Evolutionary conservation across 2,888 invertebrate genomes (phyloP).

Genomic region (Glyphotaelius pellucidus): DNA sequence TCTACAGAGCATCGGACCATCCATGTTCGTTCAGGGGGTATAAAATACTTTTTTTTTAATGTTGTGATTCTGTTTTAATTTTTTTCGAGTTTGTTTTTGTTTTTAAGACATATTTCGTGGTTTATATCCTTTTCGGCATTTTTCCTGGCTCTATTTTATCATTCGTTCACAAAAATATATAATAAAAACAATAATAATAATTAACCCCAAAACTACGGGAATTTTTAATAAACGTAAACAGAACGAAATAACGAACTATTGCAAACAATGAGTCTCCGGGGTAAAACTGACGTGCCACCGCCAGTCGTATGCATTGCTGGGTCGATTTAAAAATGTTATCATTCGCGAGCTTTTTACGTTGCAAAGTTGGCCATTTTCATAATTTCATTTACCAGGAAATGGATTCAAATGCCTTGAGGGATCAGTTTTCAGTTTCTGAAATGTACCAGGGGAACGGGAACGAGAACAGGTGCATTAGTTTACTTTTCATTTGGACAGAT

Average conservation of each 20-base stretch:
- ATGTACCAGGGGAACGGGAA: not conserved
- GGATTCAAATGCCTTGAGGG: slow-evolving; percentile 2
- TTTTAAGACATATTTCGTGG: no score
- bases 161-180: no score
- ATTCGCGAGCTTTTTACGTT: not conserved
- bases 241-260: not conserved
- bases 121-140: no score
- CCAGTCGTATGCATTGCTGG: not conserved
- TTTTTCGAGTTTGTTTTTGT: no score
- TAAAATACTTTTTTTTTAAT: no score
- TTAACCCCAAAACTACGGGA: not conserved
- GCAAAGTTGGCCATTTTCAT: slow-evolving; percentile 2
- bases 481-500: slow-evolving; percentile 2
- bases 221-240: not conserved
- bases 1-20: no score
- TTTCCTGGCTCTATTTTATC: no score
- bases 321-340: not conserved
- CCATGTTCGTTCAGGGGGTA: no score
- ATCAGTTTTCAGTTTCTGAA: not conserved
- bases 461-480: not conserved
- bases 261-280: slow-evolving; percentile 2
- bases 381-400: not conserved
- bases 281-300: not conserved
- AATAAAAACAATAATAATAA: not conserved
- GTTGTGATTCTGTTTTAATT: no score